Base-by-base conservation (phyloP, 2,113 vertebrate species). In the Amphilophus citrinellus region DNA sequence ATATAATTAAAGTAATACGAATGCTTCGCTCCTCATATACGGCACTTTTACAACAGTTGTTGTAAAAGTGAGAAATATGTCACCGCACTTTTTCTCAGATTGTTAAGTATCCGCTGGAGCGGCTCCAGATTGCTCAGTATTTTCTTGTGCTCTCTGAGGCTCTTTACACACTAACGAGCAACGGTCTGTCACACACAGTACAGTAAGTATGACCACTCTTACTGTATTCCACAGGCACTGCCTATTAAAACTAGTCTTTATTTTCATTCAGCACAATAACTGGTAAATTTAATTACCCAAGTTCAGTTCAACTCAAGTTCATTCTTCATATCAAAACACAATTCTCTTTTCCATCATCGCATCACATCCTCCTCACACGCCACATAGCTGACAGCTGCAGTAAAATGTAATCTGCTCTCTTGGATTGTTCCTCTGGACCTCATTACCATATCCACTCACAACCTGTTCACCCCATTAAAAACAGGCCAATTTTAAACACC, bases 401-500 rank as follows among this genome's bases (percentile, higher is more conserved):
- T 85, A 80, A 77, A 85, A 24, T 13, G 76, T 88, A 56, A 53
- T 56, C 65, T 77, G 18, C 14, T 27, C 32, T 20, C 32, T 30
- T 62, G 53, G 50, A 17, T 56, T 20, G 62, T 44, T 81, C 71
- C 59, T 77, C 65, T 53, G 73, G 53, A 73, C 68, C 57, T 81
- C 61, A 87, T 86, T 86, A 87, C 57, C 63, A 80, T 32, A 8
- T 14, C 59, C 7, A n/a, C 75, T 61, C 57, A 62, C 47, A 75
- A 57, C 82, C 62, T 76, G n/a, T 78, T 2, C 68, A 73, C 8
- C 22, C 59, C 57, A 61, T 86, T 89, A 76, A 75, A 89, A 80
- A 79, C 27, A 80, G 37, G 27, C 73, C 66, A 78, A 63, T 27
- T 59, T 61, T 71, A 65, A 75, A 53, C 39, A 47, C 44, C 53